phyloP scores from a whole-genome alignment of 2,113 vertebrate species.

The Thunnus thynnus region DNA sequence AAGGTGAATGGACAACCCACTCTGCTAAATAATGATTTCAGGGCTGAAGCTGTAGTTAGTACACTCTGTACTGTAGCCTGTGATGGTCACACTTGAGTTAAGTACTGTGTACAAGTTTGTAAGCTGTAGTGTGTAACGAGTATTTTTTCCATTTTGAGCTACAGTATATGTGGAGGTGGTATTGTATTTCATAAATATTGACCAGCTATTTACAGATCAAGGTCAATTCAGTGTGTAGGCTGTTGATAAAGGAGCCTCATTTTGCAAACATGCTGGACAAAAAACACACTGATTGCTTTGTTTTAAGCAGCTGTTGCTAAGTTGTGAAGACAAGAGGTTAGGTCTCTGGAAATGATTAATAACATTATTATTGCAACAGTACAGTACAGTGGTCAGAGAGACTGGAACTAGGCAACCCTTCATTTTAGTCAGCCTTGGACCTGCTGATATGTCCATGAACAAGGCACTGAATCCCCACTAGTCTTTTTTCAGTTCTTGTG shows the following conservation, averaged over 20 bases:
- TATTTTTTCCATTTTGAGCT: constrained; percentile 13
- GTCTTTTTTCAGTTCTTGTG: no score
- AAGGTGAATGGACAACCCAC: background rate
- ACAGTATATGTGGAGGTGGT: background rate
- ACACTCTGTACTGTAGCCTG: constrained; percentile 3
- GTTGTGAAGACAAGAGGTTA: background rate
- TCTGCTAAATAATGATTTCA: background rate
- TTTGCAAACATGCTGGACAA: background rate
- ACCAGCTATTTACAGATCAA: constrained; percentile 46
- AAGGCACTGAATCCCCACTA: no score
- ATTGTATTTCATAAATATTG: constrained; percentile 51
- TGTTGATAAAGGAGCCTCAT: background rate
- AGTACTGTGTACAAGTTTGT: background rate
- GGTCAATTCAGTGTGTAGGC: constrained; percentile 14
- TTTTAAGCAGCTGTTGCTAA: background rate
- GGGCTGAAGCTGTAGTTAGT: background rate
- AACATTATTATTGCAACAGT: background rate
- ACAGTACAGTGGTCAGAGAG: no score
- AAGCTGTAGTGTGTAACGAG: background rate
- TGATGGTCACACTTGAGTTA: constrained; percentile 8
- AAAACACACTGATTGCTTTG: background rate
- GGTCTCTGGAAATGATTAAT: background rate
- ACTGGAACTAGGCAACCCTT: no score
- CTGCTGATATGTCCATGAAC: no score
- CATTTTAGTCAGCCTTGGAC: no score